Percentiles rank a stretch among this genome's conserved stretches.
Evolutionary conservation across 2,113 vertebrate genomes (phyloP).

Genomic region (Paralichthys olivaceus): DNA sequence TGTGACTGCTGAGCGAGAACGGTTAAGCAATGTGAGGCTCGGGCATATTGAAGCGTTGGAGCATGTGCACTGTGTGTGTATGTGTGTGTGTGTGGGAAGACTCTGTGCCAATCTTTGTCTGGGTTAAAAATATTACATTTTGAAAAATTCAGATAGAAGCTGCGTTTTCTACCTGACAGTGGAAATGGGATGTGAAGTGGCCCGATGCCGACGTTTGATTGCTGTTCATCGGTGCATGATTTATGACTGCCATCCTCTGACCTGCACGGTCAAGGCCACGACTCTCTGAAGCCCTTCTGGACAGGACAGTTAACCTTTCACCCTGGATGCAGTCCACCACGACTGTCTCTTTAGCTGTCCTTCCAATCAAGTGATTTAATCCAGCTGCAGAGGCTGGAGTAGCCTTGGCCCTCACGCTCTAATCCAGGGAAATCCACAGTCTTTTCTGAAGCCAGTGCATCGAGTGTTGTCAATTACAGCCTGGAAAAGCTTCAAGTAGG

Average conservation of each 20-base stretch:
- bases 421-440: conserved; percentile 73
- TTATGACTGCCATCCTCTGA: conserved; percentile 63
- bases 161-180: conserved; percentile 31
- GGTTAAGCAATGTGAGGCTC: conserved; percentile 29
- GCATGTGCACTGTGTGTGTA: conserved; percentile 4
- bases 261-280: conserved; percentile 63
- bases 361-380: conserved; percentile 74
- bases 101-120: neutral
- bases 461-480: conserved; percentile 72
- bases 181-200: conserved; percentile 51
- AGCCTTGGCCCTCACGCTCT: conserved; percentile 60
- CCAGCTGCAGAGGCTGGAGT: conserved; percentile 60
- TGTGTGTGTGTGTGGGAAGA: neutral
- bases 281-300: conserved; percentile 50
- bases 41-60: conserved; percentile 27
- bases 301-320: conserved; percentile 66
- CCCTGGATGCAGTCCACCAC: conserved; percentile 43
- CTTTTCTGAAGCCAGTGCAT: conserved; percentile 64
- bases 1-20: conserved; percentile 47
- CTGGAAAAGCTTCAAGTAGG: conserved; percentile 59
- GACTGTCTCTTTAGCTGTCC: conserved; percentile 45
- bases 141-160: conserved; percentile 24
- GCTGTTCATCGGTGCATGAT: conserved; percentile 59
- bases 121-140: conserved; percentile 22
- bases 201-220: conserved; percentile 44